Evolutionary conservation across 1,140 invertebrate genomes (phyloP).

Genomic region (Drosophila melanica): DNA sequence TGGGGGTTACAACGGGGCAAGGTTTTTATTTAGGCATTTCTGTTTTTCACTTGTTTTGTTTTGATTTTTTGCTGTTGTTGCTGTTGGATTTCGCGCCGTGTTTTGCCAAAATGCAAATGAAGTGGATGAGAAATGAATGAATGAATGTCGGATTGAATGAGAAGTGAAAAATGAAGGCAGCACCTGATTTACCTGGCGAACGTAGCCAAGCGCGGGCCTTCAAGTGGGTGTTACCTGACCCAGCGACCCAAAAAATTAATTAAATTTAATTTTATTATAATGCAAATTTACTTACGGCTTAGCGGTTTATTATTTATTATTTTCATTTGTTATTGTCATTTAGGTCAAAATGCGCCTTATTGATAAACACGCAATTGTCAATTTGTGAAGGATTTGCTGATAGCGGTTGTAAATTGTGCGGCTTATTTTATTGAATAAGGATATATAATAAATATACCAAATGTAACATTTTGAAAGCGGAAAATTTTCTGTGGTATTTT

Average conservation of each 20-base stretch:
- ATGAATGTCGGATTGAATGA: constrained; percentile 22
- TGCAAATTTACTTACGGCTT: constrained; percentile 46
- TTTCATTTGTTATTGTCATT: constrained; percentile 14
- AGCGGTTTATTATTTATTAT: constrained; percentile 13
- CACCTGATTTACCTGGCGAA: constrained; percentile 58
- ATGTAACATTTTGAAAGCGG: no score
- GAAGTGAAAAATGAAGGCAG: constrained; percentile 72
- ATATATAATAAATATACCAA: no score
- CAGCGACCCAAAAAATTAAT: constrained; percentile 76
- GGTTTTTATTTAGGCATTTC: constrained; percentile 47
- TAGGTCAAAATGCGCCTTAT: constrained; percentile 30
- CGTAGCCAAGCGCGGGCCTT: constrained; percentile 4
- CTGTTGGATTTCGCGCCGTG: constrained; percentile 31
- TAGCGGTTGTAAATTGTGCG: constrained; percentile 15
- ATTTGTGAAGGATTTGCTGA: constrained; percentile 5
- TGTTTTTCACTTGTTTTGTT: constrained; percentile 25
- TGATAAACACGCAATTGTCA: constrained; percentile 12
- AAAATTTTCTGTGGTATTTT: no score
- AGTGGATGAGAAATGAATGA: constrained; percentile 44
- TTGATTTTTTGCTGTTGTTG: constrained; percentile 14
- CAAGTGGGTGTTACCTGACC: constrained; percentile 42
- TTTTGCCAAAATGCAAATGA: constrained; percentile 72
- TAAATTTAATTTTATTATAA: constrained; percentile 70
- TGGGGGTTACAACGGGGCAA: constrained; percentile 46
- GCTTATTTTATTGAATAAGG: neutral